Percentiles rank a stretch among this genome's conserved stretches.
These are phyloP conservation scores for Lithophane ornitopus DNA, from an alignment of 2,888 invertebrate species.

Conservation along the genomic window DNA sequence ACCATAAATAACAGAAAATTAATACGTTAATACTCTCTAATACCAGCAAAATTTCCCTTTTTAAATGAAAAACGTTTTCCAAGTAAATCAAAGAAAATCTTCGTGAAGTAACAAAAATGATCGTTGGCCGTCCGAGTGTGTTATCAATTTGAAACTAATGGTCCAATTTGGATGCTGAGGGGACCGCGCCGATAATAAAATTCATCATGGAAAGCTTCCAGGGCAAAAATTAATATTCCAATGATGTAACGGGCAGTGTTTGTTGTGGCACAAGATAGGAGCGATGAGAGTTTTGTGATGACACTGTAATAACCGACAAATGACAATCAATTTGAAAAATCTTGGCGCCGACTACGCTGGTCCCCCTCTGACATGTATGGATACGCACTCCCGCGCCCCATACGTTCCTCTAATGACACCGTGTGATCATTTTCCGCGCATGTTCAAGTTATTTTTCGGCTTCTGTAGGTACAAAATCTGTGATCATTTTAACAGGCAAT, in stretches of 20 bases:
- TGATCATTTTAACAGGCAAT: background rate
- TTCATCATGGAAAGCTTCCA: constrained; percentile 87
- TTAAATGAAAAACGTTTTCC: constrained; percentile 67
- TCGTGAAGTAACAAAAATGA: constrained; percentile 72
- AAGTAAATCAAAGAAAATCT: constrained; percentile 66
- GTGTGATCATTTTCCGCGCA: background rate
- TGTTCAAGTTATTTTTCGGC: background rate
- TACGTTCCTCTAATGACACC: background rate
- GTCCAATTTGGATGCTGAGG: constrained; percentile 88
- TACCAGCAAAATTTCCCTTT: constrained; percentile 67
- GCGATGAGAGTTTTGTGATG: background rate
- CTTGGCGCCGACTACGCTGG: background rate
- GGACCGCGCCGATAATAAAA: constrained; percentile 87
- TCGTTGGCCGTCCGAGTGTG: constrained; percentile 78
- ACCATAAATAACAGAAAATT: constrained; percentile 30
- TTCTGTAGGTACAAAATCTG: background rate
- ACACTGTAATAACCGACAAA: background rate
- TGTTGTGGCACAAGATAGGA: constrained; percentile 61
- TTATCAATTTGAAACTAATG: constrained; percentile 89
- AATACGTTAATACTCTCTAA: constrained; percentile 56
- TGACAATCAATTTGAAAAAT: background rate
- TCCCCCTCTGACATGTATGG: background rate
- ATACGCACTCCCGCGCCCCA: background rate
- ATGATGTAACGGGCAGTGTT: constrained; percentile 87
- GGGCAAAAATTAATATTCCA: constrained; percentile 89